Base-by-base conservation (phyloP, 2,113 vertebrate genomes). In the Globicephala melas region DNA sequence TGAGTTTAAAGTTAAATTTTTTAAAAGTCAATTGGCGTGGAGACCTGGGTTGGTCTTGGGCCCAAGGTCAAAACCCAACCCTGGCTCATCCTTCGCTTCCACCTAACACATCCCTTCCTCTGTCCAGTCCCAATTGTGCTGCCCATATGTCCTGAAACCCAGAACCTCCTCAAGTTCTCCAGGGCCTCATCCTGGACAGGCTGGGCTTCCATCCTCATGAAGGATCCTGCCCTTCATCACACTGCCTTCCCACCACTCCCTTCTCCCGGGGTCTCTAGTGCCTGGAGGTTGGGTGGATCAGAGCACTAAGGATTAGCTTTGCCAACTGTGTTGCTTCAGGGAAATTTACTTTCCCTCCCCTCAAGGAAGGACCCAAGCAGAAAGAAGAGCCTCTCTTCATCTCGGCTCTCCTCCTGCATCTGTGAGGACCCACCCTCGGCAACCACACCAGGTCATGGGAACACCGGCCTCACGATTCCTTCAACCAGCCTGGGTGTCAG, bases 61-160 rank as follows among this genome's bases (percentile, higher is more conserved):
- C 36, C 6, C 70, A 17, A 36, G 50, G 13, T 76, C 6, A 47
- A 33, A 23, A 25, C 18, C 63, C 28, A 11, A 2, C 62, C 14
- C 62, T 6, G 21, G 47, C 26, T n/a, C 47, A 9, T 21, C 36
- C 6, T 3, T 38, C 1, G 0, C 18, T 11, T 15, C 31, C 12
- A 2, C 36, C 3, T 14, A 15, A 15, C 1, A 26, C 15, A 0
- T 0, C 0, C 11, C 15, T 41, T n/a, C 21, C 38, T 3, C 36
- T 15, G n/a, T 28, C 23, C 1, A 1, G 18, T 1, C 2, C 18
- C 11, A 0, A 4, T 12, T 3, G 28, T 0, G 1, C 10, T 1
- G 20, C 21, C 25, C 8, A 5, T 0, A 13, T 14, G 68, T 23
- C 1, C 4, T 0, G 3, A 18, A 6, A 15, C 87, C 38, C 80